These are phyloP conservation scores for Pammene aurita DNA, from an alignment of 2,888 invertebrate species.

Conservation along the genomic window DNA sequence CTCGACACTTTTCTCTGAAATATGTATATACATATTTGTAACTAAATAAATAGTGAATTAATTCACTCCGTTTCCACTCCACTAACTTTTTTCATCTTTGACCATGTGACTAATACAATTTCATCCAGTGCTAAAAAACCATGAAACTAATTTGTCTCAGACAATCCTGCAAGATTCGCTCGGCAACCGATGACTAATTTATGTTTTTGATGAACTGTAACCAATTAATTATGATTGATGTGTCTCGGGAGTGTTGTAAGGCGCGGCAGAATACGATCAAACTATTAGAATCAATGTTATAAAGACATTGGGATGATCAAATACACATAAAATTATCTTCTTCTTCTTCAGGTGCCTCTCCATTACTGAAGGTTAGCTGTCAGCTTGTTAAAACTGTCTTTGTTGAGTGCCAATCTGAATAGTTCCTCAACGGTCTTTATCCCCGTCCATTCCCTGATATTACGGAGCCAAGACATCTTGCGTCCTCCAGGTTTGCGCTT, in stretches of 20 bases:
- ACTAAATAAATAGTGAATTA: too few species aligned
- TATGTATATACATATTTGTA: too few species aligned
- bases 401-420: too few species aligned
- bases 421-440: too few species aligned
- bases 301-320: neutral
- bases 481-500: too few species aligned
- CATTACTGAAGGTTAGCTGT: too few species aligned
- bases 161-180: conserved; percentile 36
- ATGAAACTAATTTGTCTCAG: conserved; percentile 34
- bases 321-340: neutral
- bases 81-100: neutral
- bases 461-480: too few species aligned
- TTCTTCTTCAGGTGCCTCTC: too few species aligned
- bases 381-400: too few species aligned
- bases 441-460: too few species aligned
- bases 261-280: conserved; percentile 22
- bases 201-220: conserved; percentile 39
- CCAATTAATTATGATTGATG: conserved; percentile 42
- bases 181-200: conserved; percentile 54
- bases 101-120: conserved; percentile 37
- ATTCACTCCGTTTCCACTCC: neutral
- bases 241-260: conserved; percentile 37
- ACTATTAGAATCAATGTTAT: conserved; percentile 1
- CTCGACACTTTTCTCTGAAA: too few species aligned
- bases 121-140: conserved; percentile 34